A percentile compares a stretch with the other conserved stretches of the same genome.
Conservation (phyloP, 2,888 invertebrate genomes). For the Chrysomela aeneicollis region DNA sequence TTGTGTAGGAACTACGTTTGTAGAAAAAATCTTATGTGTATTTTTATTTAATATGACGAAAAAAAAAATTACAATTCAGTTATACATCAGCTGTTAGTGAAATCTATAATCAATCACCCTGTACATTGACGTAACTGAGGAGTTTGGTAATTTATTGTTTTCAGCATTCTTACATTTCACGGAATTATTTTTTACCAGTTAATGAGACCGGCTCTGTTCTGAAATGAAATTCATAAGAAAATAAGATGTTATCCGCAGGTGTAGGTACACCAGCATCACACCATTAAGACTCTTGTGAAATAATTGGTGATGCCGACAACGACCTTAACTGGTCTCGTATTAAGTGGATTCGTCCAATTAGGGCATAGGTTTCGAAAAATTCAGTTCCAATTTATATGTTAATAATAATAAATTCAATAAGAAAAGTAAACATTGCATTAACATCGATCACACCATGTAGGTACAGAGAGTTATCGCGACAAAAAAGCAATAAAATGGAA, state of each 20-base stretch:
- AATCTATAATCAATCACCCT: no score
- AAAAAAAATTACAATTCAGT: no score
- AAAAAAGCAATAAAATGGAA: background rate
- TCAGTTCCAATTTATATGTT: conserved; percentile 19
- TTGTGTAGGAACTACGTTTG: no score
- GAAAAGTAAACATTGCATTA: conserved; percentile 10
- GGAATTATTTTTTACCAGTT: no score
- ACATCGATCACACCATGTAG: conserved; percentile 1
- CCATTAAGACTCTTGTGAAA: conserved; percentile 14
- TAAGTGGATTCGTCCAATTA: conserved; percentile 22
- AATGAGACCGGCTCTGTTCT: background rate
- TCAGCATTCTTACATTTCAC: no score
- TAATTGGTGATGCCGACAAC: conserved; percentile 19
- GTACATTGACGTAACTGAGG: no score
- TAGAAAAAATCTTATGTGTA: no score
- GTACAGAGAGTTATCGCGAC: background rate
- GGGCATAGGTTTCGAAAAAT: conserved; percentile 10
- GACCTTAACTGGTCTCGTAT: conserved; percentile 16
- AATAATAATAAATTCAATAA: conserved; percentile 21
- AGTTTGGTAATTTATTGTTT: no score
- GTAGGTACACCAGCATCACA: conserved; percentile 1
- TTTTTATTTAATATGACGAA: no score
- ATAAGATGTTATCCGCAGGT: conserved; percentile 19
- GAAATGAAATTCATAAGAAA: conserved; percentile 14
- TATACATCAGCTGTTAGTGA: no score